Evolutionary conservation across 2,797 vertebrate species (phyloP).

Genomic region (Streptopelia turtur): DNA sequence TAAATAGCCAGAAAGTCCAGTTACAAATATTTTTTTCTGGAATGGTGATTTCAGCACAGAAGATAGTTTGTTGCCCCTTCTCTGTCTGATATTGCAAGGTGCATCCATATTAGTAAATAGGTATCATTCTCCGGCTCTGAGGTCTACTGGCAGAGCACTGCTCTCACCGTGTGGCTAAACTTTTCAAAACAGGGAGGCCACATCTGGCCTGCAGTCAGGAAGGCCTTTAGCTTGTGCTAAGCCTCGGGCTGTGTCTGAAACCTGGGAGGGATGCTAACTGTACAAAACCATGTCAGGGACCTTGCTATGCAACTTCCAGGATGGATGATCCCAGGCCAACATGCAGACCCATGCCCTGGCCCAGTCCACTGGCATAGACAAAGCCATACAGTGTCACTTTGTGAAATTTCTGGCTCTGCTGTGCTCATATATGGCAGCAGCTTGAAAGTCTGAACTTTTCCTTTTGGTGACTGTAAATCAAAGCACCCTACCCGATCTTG

Average conservation of each 20-base stretch:
- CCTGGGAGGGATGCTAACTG: neutral
- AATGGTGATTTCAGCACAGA: neutral
- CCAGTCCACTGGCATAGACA: neutral
- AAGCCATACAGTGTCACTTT: neutral
- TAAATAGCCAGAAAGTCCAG: neutral
- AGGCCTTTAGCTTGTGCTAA: neutral
- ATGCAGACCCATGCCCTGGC: neutral
- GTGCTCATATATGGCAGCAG: constrained; percentile 4
- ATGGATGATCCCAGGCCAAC: neutral
- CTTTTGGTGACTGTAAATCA: neutral
- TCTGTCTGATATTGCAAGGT: neutral
- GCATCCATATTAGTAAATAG: neutral
- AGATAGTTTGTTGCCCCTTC: constrained; percentile 7
- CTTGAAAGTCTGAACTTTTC: neutral
- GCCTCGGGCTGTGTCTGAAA: neutral
- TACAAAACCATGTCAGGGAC: neutral
- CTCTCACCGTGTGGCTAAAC: neutral
- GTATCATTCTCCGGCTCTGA: neutral
- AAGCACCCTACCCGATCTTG: neutral
- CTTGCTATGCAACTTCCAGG: neutral
- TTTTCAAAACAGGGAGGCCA: neutral
- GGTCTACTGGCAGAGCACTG: fast-evolving
- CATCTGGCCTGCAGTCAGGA: neutral
- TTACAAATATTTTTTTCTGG: neutral
- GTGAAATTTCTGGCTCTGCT: neutral